phyloP scores from a whole-genome alignment of 2,797 vertebrate genomes.

The Florisuga fusca region DNA sequence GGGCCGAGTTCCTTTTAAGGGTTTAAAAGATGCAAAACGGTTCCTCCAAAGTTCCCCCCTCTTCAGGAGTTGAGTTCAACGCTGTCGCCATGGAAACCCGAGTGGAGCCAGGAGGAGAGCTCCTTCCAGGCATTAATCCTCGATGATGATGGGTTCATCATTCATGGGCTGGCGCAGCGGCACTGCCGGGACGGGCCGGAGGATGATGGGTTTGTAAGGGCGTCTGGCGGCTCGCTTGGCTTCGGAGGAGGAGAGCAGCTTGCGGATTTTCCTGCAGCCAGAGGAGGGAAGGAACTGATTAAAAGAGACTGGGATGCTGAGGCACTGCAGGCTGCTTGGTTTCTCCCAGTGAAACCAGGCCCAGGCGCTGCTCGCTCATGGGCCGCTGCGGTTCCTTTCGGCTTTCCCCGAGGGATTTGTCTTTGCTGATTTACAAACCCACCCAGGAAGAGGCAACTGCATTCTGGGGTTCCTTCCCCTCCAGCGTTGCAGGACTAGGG shows the following conservation, averaged over 20 bases:
- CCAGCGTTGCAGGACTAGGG: not conserved
- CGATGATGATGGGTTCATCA: constrained; percentile 84
- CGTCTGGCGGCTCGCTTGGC: constrained; percentile 83
- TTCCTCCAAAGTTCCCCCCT: constrained; percentile 74
- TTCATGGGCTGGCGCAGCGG: constrained; percentile 82
- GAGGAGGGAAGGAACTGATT: not conserved
- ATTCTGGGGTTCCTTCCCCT: not conserved
- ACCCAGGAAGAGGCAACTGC: not conserved
- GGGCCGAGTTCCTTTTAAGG: constrained; percentile 67
- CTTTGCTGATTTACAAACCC: not conserved
- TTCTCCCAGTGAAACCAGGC: not conserved
- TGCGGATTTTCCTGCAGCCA: constrained; percentile 81
- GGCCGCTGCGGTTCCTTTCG: not conserved
- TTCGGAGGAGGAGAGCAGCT: constrained; percentile 85
- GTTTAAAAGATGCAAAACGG: constrained; percentile 82
- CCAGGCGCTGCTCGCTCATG: not conserved
- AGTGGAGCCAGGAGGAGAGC: constrained; percentile 45
- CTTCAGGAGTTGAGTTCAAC: constrained; percentile 54
- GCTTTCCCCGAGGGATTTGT: not conserved
- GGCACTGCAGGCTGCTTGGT: fast-evolving
- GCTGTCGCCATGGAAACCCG: constrained; percentile 66
- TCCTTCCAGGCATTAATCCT: constrained; percentile 74
- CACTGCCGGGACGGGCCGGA: constrained; percentile 82
- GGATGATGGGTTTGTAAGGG: constrained; percentile 80
- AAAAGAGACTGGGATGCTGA: not conserved